Evolutionary conservation across 2,113 vertebrate genomes (phyloP), one percentile per base, ranked within the genome.

Genomic region (Morone saxatilis): DNA sequence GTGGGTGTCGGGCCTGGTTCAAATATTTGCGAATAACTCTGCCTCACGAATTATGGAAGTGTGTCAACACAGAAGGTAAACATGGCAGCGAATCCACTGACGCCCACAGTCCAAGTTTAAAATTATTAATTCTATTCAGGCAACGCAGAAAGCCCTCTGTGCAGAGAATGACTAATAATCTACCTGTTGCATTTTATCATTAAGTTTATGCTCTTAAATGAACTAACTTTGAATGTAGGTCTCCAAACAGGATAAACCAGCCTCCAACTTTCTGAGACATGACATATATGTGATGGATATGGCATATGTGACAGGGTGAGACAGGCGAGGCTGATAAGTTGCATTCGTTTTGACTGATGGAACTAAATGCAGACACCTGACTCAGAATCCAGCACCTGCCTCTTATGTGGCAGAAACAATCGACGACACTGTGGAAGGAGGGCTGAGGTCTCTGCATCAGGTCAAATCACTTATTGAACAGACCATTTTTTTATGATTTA

Each of bases 21-120:
- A 63, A 72, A 67, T 82, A 69, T 78, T 74, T 84, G 75, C 13
- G 59, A 83, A 76, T 63, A 85, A 67, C 57, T 72, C 56, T 11
- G 12, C 60, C 71, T 82, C 45, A 11, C 2, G n/a, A 84, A 60
- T 66, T 57, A 69, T 59, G 60, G 38, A 82, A 77, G 63, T 66
- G 63, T 83, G 73, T 80, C 75, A 78, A 84, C 36, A n/a, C 17
- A 59, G 20, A 56, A 19, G 54, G 69, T 71, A 72, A 81, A 79
- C 66, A 72, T 12, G 80, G 50, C 63, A 56, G 71, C 4, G 9
- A 51, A n/a, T 62, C 75, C 80, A 51, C 66, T 13, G 13, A 0
- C 4, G 17, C 48, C 70, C 72, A 41, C 47, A n/a, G 51, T 62
- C 48, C 40, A 8, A 36, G 12, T 54, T 69, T 25, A 47, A 86